phyloP scores from a whole-genome alignment of 2,797 vertebrate species.

The Channallabes apus region DNA sequence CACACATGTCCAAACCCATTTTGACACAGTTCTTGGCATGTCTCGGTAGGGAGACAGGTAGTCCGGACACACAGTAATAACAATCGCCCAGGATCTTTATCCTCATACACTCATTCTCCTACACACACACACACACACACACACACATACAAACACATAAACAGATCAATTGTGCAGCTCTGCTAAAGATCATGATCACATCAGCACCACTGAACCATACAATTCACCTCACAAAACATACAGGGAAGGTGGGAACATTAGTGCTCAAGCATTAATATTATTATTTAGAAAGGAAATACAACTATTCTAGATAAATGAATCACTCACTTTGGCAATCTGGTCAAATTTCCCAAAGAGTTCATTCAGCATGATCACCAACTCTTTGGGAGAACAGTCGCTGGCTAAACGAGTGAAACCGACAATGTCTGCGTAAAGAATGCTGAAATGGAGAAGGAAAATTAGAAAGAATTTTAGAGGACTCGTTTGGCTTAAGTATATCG shows the following conservation, averaged over 20 bases:
- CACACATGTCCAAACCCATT: slow-evolving; percentile 99
- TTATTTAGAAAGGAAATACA: too few relatives aligned
- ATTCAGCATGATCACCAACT: slow-evolving; percentile 95
- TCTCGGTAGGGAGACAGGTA: slow-evolving; percentile 92
- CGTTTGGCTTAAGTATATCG: neutral
- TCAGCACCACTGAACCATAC: neutral
- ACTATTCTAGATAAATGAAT: neutral
- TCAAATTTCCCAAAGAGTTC: slow-evolving; percentile 98
- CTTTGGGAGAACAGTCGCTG: slow-evolving; percentile 98
- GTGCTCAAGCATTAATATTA: neutral
- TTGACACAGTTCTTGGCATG: slow-evolving; percentile 98
- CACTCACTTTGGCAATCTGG: slow-evolving; percentile 94
- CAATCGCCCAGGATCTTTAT: slow-evolving; percentile 99
- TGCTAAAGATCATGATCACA: neutral
- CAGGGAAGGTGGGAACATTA: neutral
- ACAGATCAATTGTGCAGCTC: neutral
- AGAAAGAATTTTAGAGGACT: neutral
- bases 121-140: slow-evolving; percentile 19
- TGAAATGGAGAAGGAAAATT: slow-evolving; percentile 58
- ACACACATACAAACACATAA: slow-evolving; percentile 4
- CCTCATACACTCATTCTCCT: slow-evolving; percentile 99
- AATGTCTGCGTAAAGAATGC: slow-evolving; percentile 97
- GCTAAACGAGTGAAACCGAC: slow-evolving; percentile 95
- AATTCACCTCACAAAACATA: neutral
- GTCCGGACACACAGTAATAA: slow-evolving; percentile 97